Evolutionary conservation across 2,888 invertebrate species (phyloP).

Genomic region (Nomada lathburiana): DNA sequence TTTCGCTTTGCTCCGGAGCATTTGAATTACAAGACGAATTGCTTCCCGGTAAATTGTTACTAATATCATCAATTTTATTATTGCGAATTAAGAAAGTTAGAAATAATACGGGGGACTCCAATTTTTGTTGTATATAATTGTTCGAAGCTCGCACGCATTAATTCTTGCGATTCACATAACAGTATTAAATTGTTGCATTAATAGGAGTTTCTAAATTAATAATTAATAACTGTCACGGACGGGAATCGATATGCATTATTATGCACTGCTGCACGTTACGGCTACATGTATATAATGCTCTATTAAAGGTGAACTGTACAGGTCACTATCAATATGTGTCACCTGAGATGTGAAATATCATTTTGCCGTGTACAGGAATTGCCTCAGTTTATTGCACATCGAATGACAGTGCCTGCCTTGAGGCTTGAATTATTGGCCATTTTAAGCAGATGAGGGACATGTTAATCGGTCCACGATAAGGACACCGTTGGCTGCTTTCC

Average conservation of each 20-base stretch:
- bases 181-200: background rate
- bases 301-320: background rate
- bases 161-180: background rate
- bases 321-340: constrained; percentile 7
- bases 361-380: background rate
- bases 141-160: background rate
- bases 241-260: background rate
- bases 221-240: background rate
- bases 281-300: no score
- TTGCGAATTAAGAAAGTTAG: no score
- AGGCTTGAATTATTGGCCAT: background rate
- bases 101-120: no score
- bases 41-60: no score
- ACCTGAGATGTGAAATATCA: background rate
- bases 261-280: background rate
- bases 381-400: constrained; percentile 1
- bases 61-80: no score
- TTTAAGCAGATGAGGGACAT: background rate
- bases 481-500: background rate
- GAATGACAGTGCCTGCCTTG: background rate
- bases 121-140: no score
- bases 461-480: background rate
- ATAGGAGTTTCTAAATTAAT: background rate
- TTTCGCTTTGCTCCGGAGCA: no score
- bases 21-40: no score